Percentiles rank a stretch among this genome's conserved stretches.
Conservation (phyloP, 2,113 vertebrate species). For the Ceyx cyanopectus region DNA sequence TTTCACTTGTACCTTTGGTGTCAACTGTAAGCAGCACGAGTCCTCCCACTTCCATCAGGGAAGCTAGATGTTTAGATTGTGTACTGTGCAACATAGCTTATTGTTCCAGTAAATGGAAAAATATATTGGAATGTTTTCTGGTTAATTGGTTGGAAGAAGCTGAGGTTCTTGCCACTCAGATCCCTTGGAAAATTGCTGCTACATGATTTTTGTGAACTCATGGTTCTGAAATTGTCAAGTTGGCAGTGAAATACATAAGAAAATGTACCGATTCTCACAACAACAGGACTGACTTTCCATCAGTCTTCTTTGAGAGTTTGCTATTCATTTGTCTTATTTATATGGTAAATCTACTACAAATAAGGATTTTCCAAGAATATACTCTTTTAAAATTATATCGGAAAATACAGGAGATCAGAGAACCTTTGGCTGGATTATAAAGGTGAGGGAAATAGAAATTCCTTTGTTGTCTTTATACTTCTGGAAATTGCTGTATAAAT, state of each 20-base stretch:
- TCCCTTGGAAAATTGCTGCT: constrained; percentile 57
- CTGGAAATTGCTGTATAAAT: neutral
- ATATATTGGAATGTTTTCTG: constrained; percentile 43
- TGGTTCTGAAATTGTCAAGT: constrained; percentile 58
- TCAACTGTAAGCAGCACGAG: neutral
- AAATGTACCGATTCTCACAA: constrained; percentile 33
- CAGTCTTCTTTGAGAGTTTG: constrained; percentile 40
- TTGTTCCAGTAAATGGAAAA: neutral
- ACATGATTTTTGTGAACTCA: constrained; percentile 47
- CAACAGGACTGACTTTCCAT: constrained; percentile 42
- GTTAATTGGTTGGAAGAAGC: constrained; percentile 53
- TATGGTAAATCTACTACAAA: neutral
- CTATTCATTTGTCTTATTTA: neutral
- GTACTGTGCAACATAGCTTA: neutral
- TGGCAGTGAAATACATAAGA: neutral
- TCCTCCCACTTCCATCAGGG: constrained; percentile 9
- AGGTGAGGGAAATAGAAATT: neutral
- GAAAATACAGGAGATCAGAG: neutral
- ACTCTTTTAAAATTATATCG: neutral
- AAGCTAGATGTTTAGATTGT: neutral
- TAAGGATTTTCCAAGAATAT: neutral
- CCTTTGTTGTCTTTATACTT: neutral
- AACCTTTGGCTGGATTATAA: neutral
- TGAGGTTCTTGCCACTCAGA: constrained; percentile 33
- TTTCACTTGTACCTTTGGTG: neutral